Conservation (phyloP, 1,140 invertebrate genomes). For the Parapsyche elsis region DNA sequence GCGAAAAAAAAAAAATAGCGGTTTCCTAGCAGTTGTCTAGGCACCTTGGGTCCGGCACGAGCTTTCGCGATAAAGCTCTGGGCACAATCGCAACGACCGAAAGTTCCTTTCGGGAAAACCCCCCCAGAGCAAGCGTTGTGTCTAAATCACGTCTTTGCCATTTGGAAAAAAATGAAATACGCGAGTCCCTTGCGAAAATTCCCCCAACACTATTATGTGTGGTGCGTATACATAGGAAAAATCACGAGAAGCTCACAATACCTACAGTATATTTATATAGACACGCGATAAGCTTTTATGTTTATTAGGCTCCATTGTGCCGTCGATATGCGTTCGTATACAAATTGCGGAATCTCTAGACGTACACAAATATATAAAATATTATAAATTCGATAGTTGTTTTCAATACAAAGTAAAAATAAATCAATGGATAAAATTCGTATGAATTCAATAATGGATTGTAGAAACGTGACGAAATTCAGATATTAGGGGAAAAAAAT, state of each 20-base stretch:
- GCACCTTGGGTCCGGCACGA: background rate
- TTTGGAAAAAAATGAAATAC: constrained; percentile 29
- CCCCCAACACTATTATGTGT: background rate
- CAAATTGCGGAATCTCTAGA: background rate
- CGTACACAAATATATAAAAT: too few species aligned
- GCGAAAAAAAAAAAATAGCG: too few species aligned
- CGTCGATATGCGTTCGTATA: constrained; percentile 5
- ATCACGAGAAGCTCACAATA: background rate
- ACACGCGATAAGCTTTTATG: constrained; percentile 27
- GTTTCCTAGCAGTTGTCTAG: too few species aligned
- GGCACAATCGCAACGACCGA: background rate
- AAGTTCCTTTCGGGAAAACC: background rate
- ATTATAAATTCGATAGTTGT: too few species aligned
- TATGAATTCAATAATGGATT: too few species aligned
- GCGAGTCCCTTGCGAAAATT: background rate
- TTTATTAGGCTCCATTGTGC: constrained; percentile 25
- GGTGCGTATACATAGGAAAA: background rate
- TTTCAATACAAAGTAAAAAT: too few species aligned
- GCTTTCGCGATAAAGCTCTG: constrained; percentile 1
- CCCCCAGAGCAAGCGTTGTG: background rate
- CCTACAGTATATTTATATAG: background rate
- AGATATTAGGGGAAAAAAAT: background rate
- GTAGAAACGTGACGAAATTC: too few species aligned
- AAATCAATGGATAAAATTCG: too few species aligned
- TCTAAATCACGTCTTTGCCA: constrained; percentile 32